Evolutionary conservation across 2,113 vertebrate genomes (phyloP).

Genomic region (Prunella fulvescens): DNA sequence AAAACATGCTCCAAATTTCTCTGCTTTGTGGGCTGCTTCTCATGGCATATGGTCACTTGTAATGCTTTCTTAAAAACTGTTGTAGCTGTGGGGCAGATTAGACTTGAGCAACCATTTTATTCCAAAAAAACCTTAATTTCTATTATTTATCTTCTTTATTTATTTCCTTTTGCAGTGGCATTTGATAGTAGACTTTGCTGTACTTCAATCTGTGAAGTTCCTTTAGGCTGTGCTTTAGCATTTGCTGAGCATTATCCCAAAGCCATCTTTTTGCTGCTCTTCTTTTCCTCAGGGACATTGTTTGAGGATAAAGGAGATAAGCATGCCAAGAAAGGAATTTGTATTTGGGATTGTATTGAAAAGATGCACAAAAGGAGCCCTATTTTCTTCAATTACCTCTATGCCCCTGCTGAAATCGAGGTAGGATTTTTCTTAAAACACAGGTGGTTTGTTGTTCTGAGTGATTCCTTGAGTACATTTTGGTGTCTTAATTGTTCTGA

Average conservation of each 20-base stretch:
- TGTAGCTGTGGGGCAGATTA: background rate
- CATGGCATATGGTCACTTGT: background rate
- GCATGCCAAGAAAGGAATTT: conserved; percentile 88
- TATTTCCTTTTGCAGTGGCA: background rate
- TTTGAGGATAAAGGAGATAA: conserved; percentile 98
- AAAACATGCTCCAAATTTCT: background rate
- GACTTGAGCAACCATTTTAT: background rate
- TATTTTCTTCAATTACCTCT: conserved; percentile 96
- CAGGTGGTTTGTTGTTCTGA: background rate
- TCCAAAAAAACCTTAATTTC: background rate
- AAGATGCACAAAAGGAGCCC: conserved; percentile 90
- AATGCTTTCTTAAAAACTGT: background rate
- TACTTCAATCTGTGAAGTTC: background rate
- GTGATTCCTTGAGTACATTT: background rate
- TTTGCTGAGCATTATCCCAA: background rate
- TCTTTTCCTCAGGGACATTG: conserved; percentile 80
- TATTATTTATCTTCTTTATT: background rate
- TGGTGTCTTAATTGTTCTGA: background rate
- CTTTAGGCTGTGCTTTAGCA: background rate
- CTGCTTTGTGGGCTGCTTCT: background rate
- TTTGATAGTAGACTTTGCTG: background rate
- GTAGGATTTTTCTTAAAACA: conserved; percentile 46
- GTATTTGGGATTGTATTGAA: conserved; percentile 96
- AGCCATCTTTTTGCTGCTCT: background rate
- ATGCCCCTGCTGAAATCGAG: conserved; percentile 82